Percentiles rank a stretch among this genome's conserved stretches.
Evolutionary conservation across 2,888 invertebrate genomes (phyloP).

Genomic region (Phortica magna): DNA sequence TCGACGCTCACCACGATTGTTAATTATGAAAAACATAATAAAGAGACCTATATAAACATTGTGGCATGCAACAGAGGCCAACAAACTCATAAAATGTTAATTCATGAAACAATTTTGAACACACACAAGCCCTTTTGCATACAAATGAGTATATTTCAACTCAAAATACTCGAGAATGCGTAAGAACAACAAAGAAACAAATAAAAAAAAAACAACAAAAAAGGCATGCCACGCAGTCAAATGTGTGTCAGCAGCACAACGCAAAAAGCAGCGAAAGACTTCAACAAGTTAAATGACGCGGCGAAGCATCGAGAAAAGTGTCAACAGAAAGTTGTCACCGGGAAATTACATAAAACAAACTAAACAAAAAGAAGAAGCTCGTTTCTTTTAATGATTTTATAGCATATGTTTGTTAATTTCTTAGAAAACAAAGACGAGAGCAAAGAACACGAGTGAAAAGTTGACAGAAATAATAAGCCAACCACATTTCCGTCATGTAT

Average conservation of each 20-base stretch:
- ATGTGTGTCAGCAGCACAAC: slow-evolving; percentile 46
- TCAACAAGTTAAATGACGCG: slow-evolving; percentile 39
- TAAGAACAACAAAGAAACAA: neutral
- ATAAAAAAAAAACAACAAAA: slow-evolving; percentile 39
- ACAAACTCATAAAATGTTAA: slow-evolving; percentile 12
- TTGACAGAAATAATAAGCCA: slow-evolving; percentile 33
- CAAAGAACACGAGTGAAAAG: slow-evolving; percentile 40
- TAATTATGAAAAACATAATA: too few species aligned
- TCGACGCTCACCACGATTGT: too few species aligned
- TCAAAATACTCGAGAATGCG: too few species aligned
- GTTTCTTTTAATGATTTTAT: neutral
- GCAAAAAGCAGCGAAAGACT: slow-evolving; percentile 34
- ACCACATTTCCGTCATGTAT: neutral
- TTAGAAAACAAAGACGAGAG: neutral
- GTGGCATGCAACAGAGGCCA: neutral
- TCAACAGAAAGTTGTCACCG: slow-evolving; percentile 46
- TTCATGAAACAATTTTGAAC: neutral
- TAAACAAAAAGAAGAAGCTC: neutral
- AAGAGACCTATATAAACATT: too few species aligned
- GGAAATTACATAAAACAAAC: slow-evolving; percentile 53
- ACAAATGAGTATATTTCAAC: slow-evolving; percentile 1
- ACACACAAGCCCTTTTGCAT: neutral
- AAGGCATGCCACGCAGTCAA: slow-evolving; percentile 12
- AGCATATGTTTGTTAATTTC: slow-evolving; percentile 1
- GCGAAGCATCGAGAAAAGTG: slow-evolving; percentile 38